Evolutionary conservation across 2,113 vertebrate genomes (phyloP), one percentile per base, ranked within the genome.

Genomic region (Apodemus speciosus): DNA sequence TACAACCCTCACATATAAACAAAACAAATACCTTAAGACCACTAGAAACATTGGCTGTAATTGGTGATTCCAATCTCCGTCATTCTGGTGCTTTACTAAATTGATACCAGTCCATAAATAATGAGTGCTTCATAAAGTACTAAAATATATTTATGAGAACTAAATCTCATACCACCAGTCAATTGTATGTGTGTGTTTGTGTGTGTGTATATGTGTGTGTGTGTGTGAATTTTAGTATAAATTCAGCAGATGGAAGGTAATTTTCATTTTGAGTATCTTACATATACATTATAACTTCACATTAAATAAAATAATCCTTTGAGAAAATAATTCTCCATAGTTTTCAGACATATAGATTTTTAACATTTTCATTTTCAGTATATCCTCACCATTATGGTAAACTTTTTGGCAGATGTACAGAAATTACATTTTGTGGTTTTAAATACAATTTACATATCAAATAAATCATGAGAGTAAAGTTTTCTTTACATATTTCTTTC

Each of bases 181-280:
- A 88, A 88, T 20, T 27, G 20, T 91, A 87, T 95, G 81, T 97
- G 92, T n/a, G 30, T 96, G 60, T 96, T 43, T 73, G 21, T 73
- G 9, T 72, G 38, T 40, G 69, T 72, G 71, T 73, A 23, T 77
- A 30, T 49, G 40, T 46, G 2, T 73, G 23, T 27, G 88, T 14
- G 64, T 96, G 30, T 71, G 20, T 71, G 93, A 95, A 60, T 95
- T 62, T 88, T 94, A 35, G 86, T 94, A 88, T 85, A 89, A 96
- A 75, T 18, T 88, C 14, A 91, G 93, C 92, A 94, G n/a, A 72
- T 23, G 60, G 73, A 93, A 80, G 13, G 13, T 87, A 88, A 96
- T 43, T 87, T 72, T 40, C 16, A 90, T 96, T 96, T 95, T 15
- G 85, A 92, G 93, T 97, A 0, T 92, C 66, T 68, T 53, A 60